Conservation (phyloP, 30 jellyfish, hydroid and myxozoan species). For the Haliclystus octoradiatus region DNA sequence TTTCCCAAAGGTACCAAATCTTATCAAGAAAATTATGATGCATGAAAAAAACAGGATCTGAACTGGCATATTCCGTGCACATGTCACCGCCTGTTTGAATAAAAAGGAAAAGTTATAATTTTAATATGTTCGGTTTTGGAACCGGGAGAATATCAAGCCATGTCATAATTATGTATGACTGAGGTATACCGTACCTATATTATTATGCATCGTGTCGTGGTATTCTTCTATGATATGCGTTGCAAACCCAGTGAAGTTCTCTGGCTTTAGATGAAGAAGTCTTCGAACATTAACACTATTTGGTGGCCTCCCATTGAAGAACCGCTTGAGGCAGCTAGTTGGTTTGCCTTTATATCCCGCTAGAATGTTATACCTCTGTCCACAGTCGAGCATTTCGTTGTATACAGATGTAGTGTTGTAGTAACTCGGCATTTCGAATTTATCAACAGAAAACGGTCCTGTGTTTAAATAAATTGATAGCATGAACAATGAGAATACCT, state of each 20-base stretch:
- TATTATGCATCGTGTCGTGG: constrained; percentile 62
- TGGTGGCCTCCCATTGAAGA: constrained; percentile 61
- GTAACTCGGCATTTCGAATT: too few species aligned
- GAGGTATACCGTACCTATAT: constrained; percentile 70
- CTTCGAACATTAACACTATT: constrained; percentile 19
- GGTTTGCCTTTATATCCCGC: too few species aligned
- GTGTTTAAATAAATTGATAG: too few species aligned
- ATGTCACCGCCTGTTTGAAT: constrained; percentile 61
- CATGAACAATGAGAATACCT: too few species aligned
- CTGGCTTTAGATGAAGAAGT: constrained; percentile 12
- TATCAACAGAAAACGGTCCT: too few species aligned
- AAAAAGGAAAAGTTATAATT: too few species aligned
- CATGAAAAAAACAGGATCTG: constrained; percentile 43
- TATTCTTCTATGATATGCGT: constrained; percentile 16
- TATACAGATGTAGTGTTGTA: too few species aligned
- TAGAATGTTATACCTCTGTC: too few species aligned
- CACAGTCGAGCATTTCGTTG: too few species aligned
- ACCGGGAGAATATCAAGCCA: too few species aligned
- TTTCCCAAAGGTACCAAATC: constrained; percentile 54
- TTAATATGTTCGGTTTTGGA: too few species aligned
- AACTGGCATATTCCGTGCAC: constrained; percentile 44
- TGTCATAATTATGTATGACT: too few species aligned
- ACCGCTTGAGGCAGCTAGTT: constrained; percentile 51
- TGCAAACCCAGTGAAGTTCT: constrained; percentile 34
- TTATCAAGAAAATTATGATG: constrained; percentile 55